Conservation (phyloP, 1,140 invertebrate genomes). For the Zaprionus taronus region DNA sequence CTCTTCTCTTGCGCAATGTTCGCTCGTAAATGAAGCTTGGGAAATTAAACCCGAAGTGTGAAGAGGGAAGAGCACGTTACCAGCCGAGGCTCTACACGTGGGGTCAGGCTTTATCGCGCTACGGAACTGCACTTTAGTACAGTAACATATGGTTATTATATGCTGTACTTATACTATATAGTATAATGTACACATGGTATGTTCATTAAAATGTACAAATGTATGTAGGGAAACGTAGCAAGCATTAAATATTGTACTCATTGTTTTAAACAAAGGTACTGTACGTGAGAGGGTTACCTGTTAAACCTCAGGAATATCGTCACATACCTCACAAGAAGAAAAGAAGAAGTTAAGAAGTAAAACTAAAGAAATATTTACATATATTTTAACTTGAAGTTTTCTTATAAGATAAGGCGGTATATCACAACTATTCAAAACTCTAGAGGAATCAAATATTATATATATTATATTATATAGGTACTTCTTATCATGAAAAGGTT, state of each 20-base stretch:
- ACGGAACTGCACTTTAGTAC: slow-evolving; percentile 7
- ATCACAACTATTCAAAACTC: too few relatives aligned
- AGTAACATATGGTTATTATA: not conserved
- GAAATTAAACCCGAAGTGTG: slow-evolving; percentile 33
- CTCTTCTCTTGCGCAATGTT: slow-evolving; percentile 37
- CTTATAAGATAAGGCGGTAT: too few relatives aligned
- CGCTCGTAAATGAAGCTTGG: slow-evolving; percentile 40
- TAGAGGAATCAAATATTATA: too few relatives aligned
- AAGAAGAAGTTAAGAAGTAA: too few relatives aligned
- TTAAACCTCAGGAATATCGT: too few relatives aligned
- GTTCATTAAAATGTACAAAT: not conserved
- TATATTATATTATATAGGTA: too few relatives aligned
- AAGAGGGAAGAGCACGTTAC: slow-evolving; percentile 20
- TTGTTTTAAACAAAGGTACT: too few relatives aligned
- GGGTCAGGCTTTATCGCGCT: slow-evolving; percentile 17
- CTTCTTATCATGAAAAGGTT: too few relatives aligned
- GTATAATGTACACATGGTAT: not conserved
- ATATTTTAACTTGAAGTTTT: too few relatives aligned
- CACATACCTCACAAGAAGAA: too few relatives aligned
- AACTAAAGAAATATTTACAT: too few relatives aligned
- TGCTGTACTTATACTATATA: not conserved
- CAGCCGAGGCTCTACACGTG: slow-evolving; percentile 6
- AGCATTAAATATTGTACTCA: not conserved
- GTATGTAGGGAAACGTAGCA: not conserved
- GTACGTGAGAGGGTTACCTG: too few relatives aligned